Conservation (phyloP, 1,140 invertebrate species). For the Calosoma granatense region DNA sequence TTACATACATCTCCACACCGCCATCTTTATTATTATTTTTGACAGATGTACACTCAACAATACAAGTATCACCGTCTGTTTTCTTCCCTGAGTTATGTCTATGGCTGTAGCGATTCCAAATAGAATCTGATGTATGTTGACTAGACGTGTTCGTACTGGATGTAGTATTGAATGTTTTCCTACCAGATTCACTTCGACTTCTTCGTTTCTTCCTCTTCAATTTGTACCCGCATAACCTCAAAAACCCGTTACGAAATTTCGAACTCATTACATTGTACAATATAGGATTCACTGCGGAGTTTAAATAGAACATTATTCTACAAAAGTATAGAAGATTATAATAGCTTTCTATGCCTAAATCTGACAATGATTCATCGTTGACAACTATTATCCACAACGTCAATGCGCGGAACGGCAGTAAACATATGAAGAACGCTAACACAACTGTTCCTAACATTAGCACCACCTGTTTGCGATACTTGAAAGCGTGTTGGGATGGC, state of each 20-base stretch:
- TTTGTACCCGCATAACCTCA: slow-evolving; percentile 43
- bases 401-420: slow-evolving; percentile 76
- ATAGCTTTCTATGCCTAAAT: slow-evolving; percentile 65
- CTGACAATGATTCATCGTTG: slow-evolving; percentile 46
- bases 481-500: slow-evolving; percentile 37
- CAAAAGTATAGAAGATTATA: slow-evolving; percentile 79
- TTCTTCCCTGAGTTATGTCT: slow-evolving; percentile 25
- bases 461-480: slow-evolving; percentile 68
- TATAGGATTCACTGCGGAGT: slow-evolving; percentile 84
- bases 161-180: slow-evolving; percentile 30
- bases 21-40: slow-evolving; percentile 13
- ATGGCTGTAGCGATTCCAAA: slow-evolving; percentile 22
- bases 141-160: slow-evolving; percentile 29
- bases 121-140: slow-evolving; percentile 30
- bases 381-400: slow-evolving; percentile 75
- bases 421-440: slow-evolving; percentile 80
- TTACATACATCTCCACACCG: slow-evolving; percentile 20
- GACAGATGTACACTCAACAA: background rate
- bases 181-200: slow-evolving; percentile 25
- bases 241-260: slow-evolving; percentile 77
- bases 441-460: slow-evolving; percentile 85
- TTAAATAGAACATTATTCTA: slow-evolving; percentile 77
- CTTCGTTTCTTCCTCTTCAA: slow-evolving; percentile 19
- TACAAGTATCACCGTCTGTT: slow-evolving; percentile 19
- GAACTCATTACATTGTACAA: slow-evolving; percentile 87